Evolutionary conservation across 2,888 invertebrate genomes (phyloP), one percentile per base, ranked within the genome.

Genomic region (Urechis unicinctus): DNA sequence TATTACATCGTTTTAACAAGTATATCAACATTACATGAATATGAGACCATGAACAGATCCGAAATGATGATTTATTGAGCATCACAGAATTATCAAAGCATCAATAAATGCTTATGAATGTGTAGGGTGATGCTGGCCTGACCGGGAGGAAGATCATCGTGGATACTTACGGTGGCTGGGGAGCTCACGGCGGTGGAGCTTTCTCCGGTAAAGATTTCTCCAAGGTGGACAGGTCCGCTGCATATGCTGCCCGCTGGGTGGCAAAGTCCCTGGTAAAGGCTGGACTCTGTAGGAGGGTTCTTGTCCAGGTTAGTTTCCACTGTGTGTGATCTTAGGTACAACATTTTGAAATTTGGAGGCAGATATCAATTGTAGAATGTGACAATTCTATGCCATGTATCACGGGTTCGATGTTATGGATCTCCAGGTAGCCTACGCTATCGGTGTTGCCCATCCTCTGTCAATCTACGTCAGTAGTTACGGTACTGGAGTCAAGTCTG

Each of bases 81-180:
- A n/a, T n/a, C n/a, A n/a, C n/a, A n/a, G n/a, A n/a, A n/a, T n/a
- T n/a, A n/a, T n/a, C n/a, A n/a, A n/a, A n/a, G n/a, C n/a, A n/a
- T n/a, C n/a, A n/a, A n/a, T n/a, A n/a, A n/a, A n/a, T n/a, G n/a
- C n/a, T n/a, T n/a, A n/a, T n/a, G n/a, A n/a, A n/a, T n/a, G n/a
- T 77, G 4, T 77, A 91, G 89, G 91, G 94, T 65, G 96, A 96
- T 81, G 95, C 95, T 52, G 96, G 96, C 45, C 83, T 96, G 60
- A 98, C 98, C 5, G 98, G 98, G 2, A 86, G 98, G 57, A 98
- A 98, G 82, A 98, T 98, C 72, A 98, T 98, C 71, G 97, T 98
- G 47, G 98, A 98, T 81, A 98, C 97, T 30, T 98, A 98, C 78
- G 98, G 98, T 56, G 98, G 98, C 1, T 97, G 97, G 97, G 97